Evolutionary conservation across 1,140 invertebrate genomes (phyloP), one percentile per base, ranked within the genome.

Genomic region (Eriosoma lanigerum): DNA sequence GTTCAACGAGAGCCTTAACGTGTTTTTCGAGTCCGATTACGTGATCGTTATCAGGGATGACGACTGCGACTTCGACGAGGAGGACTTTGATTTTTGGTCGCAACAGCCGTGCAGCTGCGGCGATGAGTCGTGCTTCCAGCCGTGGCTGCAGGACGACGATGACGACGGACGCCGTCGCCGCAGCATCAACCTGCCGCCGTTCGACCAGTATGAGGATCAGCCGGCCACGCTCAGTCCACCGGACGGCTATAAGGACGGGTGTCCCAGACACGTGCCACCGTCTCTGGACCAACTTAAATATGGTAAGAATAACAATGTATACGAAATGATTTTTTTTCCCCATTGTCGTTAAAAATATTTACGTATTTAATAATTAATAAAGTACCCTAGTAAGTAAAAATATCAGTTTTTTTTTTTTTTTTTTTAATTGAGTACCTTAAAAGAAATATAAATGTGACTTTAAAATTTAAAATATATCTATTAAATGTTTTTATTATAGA

Each of bases 11-110:
- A 92, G 91, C 82, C 89, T 92, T 26, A 95, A 95, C 86, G 92
- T 93, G 85, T 94, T 93, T 86, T 94, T 94, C 85, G 93, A 94
- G 80, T 93, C 93, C 2, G 93, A 95, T 86, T 95, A 95, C 84
- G 94, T 95, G 82, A 94, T 95, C 83, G 86, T 94, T 29, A 93
- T 94, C 66, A 90, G 93, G 54, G 93, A 94, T 83, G 93, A 94
- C 84, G 92, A 92, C 62, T 92, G 93, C 83, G 92, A 93, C 83
- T 87, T 86, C 50, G 89, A 90, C 81, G 88, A 89, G 82, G 91
- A 92, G 82, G 91, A 91, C 58, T 87, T 87, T 83, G 88, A 89
- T 76, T 73, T 78, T 46, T 78, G 75, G 75, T 78, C 75, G 9
- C 75, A 81, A 10, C 60, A 76, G 1, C 70, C 70, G 29, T 93